These are phyloP conservation scores for Brevimyrus niger DNA, from an alignment of 2,113 vertebrate species.

Conservation along the genomic window DNA sequence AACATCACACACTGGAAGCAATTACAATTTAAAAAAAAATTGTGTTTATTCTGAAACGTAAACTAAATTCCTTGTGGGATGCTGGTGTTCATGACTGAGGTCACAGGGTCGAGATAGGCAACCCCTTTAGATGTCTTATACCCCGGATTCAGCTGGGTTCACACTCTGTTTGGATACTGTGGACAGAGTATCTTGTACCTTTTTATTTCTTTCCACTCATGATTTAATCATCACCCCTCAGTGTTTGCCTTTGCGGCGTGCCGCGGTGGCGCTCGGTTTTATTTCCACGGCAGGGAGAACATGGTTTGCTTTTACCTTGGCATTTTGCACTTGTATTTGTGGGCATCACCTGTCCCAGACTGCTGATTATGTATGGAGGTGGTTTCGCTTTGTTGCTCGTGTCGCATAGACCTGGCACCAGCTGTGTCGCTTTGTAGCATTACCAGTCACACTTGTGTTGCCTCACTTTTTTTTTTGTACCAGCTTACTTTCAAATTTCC, in stretches of 20 bases:
- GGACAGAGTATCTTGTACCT: background rate
- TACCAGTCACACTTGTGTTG: background rate
- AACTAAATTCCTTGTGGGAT: background rate
- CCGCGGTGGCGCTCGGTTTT: background rate
- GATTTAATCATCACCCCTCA: background rate
- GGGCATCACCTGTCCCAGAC: background rate
- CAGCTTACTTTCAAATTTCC: background rate
- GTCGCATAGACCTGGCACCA: background rate
- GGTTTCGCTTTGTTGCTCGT: background rate
- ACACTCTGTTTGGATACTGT: background rate
- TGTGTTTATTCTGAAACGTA: background rate
- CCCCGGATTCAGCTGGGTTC: background rate
- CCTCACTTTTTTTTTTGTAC: background rate
- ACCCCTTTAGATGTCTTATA: background rate
- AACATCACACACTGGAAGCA: background rate
- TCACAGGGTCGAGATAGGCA: background rate
- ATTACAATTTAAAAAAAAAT: background rate
- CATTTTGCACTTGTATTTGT: background rate
- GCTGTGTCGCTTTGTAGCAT: background rate
- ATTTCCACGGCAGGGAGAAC: background rate
- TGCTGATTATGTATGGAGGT: background rate
- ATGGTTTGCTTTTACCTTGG: background rate
- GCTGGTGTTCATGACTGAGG: background rate
- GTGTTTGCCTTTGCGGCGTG: background rate
- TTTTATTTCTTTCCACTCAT: background rate